Percentiles rank a stretch among this genome's conserved stretches.
Evolutionary conservation across 2,113 vertebrate species (phyloP).

Genomic region (Neomonachus schauinslandi): DNA sequence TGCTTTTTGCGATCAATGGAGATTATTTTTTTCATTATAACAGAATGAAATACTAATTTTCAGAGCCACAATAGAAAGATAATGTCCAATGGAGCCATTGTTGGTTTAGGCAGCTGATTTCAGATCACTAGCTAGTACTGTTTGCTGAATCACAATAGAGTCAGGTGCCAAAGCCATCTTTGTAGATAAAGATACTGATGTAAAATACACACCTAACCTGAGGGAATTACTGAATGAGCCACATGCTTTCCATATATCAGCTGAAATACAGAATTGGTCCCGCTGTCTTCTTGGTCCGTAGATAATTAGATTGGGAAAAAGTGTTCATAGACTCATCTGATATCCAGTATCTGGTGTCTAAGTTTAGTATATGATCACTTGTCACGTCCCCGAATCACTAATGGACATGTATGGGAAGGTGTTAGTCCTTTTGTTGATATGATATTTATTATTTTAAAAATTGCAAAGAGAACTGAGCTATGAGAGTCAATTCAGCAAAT

Average conservation of each 20-base stretch:
- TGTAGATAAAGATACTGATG: conserved; percentile 48
- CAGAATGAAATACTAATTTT: conserved; percentile 76
- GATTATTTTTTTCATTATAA: conserved; percentile 65
- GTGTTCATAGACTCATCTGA: not conserved
- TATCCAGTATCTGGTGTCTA: not conserved
- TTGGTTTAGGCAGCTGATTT: conserved; percentile 66
- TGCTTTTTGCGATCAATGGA: conserved; percentile 63
- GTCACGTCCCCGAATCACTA: not conserved
- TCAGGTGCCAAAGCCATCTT: not conserved
- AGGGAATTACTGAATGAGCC: conserved; percentile 36
- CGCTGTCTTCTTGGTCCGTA: not conserved
- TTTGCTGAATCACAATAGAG: conserved; percentile 62
- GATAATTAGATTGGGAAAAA: not conserved
- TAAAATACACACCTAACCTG: conserved; percentile 48
- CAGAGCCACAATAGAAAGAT: conserved; percentile 63
- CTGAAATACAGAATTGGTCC: not conserved
- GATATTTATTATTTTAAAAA: conserved; percentile 41
- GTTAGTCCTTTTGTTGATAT: not conserved
- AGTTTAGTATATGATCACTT: not conserved
- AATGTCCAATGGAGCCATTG: conserved; percentile 53
- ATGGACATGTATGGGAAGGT: not conserved
- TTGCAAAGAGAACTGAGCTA: not conserved
- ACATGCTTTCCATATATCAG: conserved; percentile 55
- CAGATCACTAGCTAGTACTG: conserved; percentile 38
- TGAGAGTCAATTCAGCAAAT: conserved; percentile 37